Base-by-base conservation (phyloP, 2,888 invertebrate genomes). In the Drosophila rellima region DNA sequence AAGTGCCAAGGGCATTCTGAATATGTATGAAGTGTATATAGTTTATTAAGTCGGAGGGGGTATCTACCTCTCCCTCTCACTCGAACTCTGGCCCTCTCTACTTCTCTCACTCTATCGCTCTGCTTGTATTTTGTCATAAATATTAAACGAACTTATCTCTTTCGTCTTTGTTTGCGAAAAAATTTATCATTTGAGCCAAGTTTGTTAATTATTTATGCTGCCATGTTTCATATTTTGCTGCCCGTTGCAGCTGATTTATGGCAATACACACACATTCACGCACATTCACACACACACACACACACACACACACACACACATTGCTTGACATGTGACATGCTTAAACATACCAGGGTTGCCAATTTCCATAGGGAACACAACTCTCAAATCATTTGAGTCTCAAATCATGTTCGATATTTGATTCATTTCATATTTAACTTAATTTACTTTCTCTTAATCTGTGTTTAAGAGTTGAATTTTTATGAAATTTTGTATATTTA, bases 111-210 rank as follows among this genome's bases (percentile, higher is more conserved):
- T 39, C 33, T 17, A 15, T 29, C 17, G 29, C 20, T 39, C 11
- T 18, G 11, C n/a, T 37, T 33, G 59, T 50, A 47, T 63, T 76
- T 81, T 92, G 92, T 92, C 92, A 92, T 92, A 92, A 92, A 92
- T 92, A 92, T 92, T 92, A 92, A 92, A 92, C 89, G 90, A 92
- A 91, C 91, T 92, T 92, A 92, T 92, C 92, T 90, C 77, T 68
- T 79, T 76, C 68, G 69, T 70, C 78, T 76, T 66, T 76, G 75
- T 81, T 76, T 80, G 74, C 74, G 64, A 74, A 81, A 83, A 87
- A 86, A 88, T 90, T 86, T 91, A 90, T 82, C 79, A 87, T 83
- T 90, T 87, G 88, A 78, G 86, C 84, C 86, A 90, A 90, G 91
- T 91, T 91, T 88, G 91, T 92, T 92, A 92, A 92, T 92, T 92